Evolutionary conservation across 2,797 vertebrate species (phyloP).

Genomic region (Borostomias antarcticus): DNA sequence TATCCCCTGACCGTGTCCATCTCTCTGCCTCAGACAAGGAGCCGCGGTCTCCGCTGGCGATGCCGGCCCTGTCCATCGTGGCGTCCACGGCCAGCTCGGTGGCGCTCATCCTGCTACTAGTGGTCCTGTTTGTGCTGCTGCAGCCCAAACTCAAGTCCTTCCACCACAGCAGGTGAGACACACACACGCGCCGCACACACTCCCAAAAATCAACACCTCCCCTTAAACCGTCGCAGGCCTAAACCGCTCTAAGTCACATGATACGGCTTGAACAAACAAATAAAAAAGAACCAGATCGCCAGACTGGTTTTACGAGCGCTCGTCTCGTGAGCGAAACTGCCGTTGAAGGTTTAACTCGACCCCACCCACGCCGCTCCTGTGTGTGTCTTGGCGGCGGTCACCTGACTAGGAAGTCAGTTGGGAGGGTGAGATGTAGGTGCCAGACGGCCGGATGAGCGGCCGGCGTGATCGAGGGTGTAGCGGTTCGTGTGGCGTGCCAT

Average conservation of each 20-base stretch:
- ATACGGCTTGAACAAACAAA: no score
- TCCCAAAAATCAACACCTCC: not conserved
- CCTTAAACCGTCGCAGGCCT: no score
- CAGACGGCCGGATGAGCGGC: constrained; percentile 42
- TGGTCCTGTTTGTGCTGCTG: constrained; percentile 94
- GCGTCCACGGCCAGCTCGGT: constrained; percentile 94
- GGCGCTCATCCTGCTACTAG: constrained; percentile 90
- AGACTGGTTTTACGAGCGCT: constrained; percentile 40
- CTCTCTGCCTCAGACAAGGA: constrained; percentile 91
- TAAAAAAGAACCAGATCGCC: not conserved
- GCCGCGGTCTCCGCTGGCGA: constrained; percentile 82
- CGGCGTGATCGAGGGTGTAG: constrained; percentile 25
- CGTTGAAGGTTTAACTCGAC: no score
- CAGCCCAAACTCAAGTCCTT: constrained; percentile 98
- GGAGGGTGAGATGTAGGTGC: constrained; percentile 41
- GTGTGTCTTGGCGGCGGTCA: not conserved
- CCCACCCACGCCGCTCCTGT: not conserved
- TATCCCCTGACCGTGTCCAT: not conserved
- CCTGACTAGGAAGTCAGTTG: constrained; percentile 26
- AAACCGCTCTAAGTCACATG: no score
- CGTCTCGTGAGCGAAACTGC: no score
- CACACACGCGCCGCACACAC: constrained; percentile 1
- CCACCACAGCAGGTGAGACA: constrained; percentile 90
- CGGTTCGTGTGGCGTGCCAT: constrained; percentile 9
- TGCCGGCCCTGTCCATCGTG: constrained; percentile 92